Evolutionary conservation across 2,113 vertebrate genomes (phyloP).

Genomic region (Cercopithecus mona): DNA sequence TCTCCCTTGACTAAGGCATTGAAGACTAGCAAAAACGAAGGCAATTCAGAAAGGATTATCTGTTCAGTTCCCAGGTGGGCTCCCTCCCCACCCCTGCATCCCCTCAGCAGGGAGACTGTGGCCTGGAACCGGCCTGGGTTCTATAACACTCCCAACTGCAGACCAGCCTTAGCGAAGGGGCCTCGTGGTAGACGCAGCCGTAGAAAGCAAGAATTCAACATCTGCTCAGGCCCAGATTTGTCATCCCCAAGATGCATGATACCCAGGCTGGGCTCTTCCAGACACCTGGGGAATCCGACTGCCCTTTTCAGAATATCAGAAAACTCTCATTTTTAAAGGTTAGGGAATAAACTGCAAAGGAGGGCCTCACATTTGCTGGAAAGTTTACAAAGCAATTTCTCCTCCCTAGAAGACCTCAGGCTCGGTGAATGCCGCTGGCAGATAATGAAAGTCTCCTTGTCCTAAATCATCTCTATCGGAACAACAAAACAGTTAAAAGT

Average conservation of each 20-base stretch:
- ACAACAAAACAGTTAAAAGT: constrained; percentile 78
- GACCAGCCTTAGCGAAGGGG: neutral
- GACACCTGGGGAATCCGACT: neutral
- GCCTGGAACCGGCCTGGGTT: neutral
- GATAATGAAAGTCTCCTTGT: constrained; percentile 43
- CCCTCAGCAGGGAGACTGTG: neutral
- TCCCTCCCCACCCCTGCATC: neutral
- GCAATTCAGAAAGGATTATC: neutral
- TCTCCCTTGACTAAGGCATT: fast-evolving
- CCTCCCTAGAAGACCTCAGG: neutral
- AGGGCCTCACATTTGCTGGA: neutral
- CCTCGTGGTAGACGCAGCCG: fast-evolving
- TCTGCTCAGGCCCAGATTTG: fast-evolving
- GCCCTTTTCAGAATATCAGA: constrained; percentile 30
- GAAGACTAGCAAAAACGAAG: neutral
- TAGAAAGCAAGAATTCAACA: neutral
- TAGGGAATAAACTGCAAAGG: constrained; percentile 30
- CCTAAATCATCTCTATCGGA: constrained; percentile 38
- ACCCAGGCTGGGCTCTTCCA: neutral
- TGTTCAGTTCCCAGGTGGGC: neutral
- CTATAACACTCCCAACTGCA: neutral
- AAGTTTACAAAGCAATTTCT: neutral
- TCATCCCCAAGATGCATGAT: fast-evolving
- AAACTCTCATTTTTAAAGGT: constrained; percentile 8
- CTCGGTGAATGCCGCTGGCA: neutral